Evolutionary conservation across 2,888 invertebrate species (phyloP).

Genomic region (Lasioglossum lativentre): DNA sequence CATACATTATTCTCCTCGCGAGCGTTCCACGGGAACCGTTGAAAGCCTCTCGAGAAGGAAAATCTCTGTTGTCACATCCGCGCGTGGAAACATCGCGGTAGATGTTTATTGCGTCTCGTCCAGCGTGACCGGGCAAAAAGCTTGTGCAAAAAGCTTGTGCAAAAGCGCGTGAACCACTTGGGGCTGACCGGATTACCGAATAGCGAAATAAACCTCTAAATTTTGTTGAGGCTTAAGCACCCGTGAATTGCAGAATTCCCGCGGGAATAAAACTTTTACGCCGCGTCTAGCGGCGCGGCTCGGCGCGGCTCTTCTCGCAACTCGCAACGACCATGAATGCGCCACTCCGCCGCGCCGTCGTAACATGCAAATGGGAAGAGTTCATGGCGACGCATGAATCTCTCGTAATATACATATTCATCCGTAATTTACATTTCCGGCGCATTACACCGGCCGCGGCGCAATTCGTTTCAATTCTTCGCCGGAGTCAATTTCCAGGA

Average conservation of each 20-base stretch:
- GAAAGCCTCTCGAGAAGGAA: background rate
- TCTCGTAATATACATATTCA: slow-evolving; percentile 25
- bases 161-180: background rate
- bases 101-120: background rate
- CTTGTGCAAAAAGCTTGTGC: background rate
- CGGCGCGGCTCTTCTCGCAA: too few relatives aligned
- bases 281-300: background rate
- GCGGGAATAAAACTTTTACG: background rate
- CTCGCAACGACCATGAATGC: background rate
- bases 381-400: slow-evolving; percentile 33
- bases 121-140: background rate
- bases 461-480: slow-evolving; percentile 18
- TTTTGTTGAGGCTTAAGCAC: background rate
- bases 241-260: background rate
- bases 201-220: background rate
- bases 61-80: background rate
- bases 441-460: slow-evolving; percentile 7
- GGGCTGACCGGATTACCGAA: background rate
- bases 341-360: background rate
- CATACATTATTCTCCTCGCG: background rate
- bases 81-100: background rate
- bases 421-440: slow-evolving; percentile 24
- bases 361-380: slow-evolving; percentile 14
- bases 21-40: background rate
- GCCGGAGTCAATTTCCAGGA: slow-evolving; percentile 3